Evolutionary conservation across 2,888 invertebrate species (phyloP), one percentile per base, ranked within the genome.

Genomic region (Sesamia inferens): DNA sequence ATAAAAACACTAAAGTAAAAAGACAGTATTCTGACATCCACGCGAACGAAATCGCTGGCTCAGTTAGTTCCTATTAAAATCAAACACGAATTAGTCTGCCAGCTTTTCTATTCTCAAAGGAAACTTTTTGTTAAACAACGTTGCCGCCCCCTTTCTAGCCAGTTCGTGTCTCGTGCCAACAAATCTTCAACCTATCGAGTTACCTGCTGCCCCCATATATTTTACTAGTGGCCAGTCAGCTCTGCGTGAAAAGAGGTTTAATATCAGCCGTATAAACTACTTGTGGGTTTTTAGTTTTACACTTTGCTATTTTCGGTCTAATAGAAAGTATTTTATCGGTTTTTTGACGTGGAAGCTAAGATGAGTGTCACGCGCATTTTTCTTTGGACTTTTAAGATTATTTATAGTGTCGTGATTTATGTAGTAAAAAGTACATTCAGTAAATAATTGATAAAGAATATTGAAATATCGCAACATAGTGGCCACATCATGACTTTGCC

Each of bases 151-250:
- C 62, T 65, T 61, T 64, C 39, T 68, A 66, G 47, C 44, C 42
- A 13, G 54, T 79, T 66, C 79, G 79, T 77, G 80, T 24, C 22
- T 39, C 31, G 68, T 81, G 81, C 81, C 81, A 81, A 85, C 78
- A 75, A 85, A 85, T 81, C 76, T 79, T 76, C 54, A 64, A 78
- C 76, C 59, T 70, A 69, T 76, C 76, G 79, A 48, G 76, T 64
- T 68, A 78, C 79, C 74, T 79, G 68, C 74, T 77, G 42, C 68
- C 73, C 51, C 66, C 22, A 70, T 70, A 68, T 74, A 13, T 77
- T 74, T 63, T n/a, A 48, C 31, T 67, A 69, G 54, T 66, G 58
- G 48, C 76, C 61, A 73, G 77, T 72, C 77, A 72, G 73, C 73
- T 77, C 19, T n/a, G 65, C 22, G 58, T 14, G 24, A 47, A 73